Evolutionary conservation across 2,113 vertebrate genomes (phyloP).

Genomic region (Corynorhinus townsendii): DNA sequence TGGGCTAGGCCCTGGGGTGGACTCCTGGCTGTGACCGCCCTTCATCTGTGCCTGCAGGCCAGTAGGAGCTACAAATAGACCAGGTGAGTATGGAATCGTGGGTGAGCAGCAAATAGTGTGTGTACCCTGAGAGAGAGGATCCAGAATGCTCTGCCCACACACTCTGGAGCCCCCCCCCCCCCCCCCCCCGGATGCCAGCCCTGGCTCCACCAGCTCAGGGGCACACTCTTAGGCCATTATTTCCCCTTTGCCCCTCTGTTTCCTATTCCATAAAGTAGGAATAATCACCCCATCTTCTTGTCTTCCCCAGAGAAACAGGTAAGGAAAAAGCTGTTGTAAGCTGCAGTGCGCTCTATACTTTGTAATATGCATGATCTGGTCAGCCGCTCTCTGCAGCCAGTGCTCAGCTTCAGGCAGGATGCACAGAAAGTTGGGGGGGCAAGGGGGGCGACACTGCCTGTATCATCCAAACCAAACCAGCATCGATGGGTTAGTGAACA

Average conservation of each 20-base stretch:
- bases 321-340: background rate
- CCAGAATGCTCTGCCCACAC: rapidly evolving
- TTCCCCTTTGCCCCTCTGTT: background rate
- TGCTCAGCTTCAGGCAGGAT: background rate
- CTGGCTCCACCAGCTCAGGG: background rate
- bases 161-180: rapidly evolving
- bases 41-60: background rate
- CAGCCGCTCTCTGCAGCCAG: background rate
- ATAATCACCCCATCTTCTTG: background rate
- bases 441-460: rapidly evolving
- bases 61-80: background rate
- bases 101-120: rapidly evolving
- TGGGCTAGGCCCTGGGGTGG: background rate
- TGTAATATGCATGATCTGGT: background rate
- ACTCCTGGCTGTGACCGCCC: too few species aligned
- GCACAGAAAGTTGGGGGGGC: rapidly evolving
- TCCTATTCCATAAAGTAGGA: background rate
- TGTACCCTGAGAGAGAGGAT: rapidly evolving
- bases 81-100: background rate
- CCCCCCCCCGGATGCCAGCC: rapidly evolving
- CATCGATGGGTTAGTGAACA: background rate
- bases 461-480: rapidly evolving
- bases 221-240: rapidly evolving
- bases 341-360: rapidly evolving
- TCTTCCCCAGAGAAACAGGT: background rate